Evolutionary conservation across 2,888 invertebrate species (phyloP), one percentile per base, ranked within the genome.

Genomic region (Andrena camellia): DNA sequence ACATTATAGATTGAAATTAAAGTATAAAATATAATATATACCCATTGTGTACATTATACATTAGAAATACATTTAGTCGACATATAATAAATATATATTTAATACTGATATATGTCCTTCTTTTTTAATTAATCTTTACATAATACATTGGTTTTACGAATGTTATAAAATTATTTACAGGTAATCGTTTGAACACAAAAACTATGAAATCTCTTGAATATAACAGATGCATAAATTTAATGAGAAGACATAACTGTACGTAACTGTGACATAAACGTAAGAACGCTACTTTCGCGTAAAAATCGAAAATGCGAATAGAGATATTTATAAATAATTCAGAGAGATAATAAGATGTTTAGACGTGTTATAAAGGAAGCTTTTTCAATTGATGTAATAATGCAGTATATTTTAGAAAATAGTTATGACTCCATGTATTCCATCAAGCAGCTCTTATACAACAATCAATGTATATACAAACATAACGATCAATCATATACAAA

Each of bases 401-500:
- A n/a, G n/a, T 78, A 63, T 74, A 57, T 84, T 85, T 90, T 89
- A 79, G 84, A 90, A 90, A 91, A 92, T 92, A 91, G 84, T 90
- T 86, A 74, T 88, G 86, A 91, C 83, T 87, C 78, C 78, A 67
- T 92, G 84, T 92, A 92, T 90, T 90, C 84, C 85, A 79, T 89
- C 74, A 90, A 91, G 90, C 88, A 86, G 84, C 72, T 89, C 78
- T 90, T 87, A 82, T 90, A 90, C 88, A 91, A 92, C 89, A 90
- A 91, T 88, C 83, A 84, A 89, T 90, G 83, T 91, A 92, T 91
- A 86, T 91, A 92, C 90, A 92, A 90, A 91, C 91, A 72, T 90
- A 91, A 92, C 85, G 83, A 88, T 87, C 83, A 87, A 90, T 73
- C 87, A 89, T 90, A 89, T 91, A 90, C 91, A 91, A 91, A 90